Base-by-base conservation (phyloP, 2,888 invertebrate genomes). In the Apamea sordens region DNA sequence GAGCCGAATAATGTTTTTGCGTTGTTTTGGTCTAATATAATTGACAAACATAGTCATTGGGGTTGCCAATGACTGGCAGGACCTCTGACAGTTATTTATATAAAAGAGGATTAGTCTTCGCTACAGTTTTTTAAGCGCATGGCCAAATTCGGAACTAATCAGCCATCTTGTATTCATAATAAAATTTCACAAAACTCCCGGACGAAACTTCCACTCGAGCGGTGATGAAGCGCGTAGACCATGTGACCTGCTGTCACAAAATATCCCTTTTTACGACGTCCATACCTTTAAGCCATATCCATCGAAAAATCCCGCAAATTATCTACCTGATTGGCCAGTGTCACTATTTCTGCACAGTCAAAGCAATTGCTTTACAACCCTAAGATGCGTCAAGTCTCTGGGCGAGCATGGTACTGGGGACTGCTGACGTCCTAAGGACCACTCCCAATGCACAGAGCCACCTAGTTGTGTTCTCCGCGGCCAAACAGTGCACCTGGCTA, bases 11-110 rank as follows among this genome's bases (percentile, higher is more conserved):
- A 28, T 15, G 8, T 47, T 11, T 21, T 72, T 65, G 10, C 15
- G 10, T 36, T 41, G 11, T 24, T 47, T 47, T 18, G 44, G 0
- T 21, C 24, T 59, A 11, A 7, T 64, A 47, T 3, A 61, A 53
- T 67, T 80, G 73, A 6, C 80, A 73, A 70, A 79, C n/a, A 6
- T 36, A n/a, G n/a, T n/a, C 2, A 50, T 4, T 36, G n/a, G 10
- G 32, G 44, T 76, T 56, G 36, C 15, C 74, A 73, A 8, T 76
- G 28, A 65, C 44, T 53, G 41, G 24, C 41, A 69, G 36, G 21
- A 28, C 44, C 28, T 21, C 47, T 47, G 47, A 69, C 68, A 47
- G 47, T 47, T 21, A 21, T 47, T 21, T 44, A n/a, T n/a, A 3
- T 44, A 68, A 68, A 47, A 47, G 47, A 69, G 28, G 13, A 4